A percentile compares a stretch with the other conserved stretches of the same genome.
These are phyloP conservation scores for Nylanderia fulva DNA, from an alignment of 1,140 invertebrate species.

Conservation along the genomic window DNA sequence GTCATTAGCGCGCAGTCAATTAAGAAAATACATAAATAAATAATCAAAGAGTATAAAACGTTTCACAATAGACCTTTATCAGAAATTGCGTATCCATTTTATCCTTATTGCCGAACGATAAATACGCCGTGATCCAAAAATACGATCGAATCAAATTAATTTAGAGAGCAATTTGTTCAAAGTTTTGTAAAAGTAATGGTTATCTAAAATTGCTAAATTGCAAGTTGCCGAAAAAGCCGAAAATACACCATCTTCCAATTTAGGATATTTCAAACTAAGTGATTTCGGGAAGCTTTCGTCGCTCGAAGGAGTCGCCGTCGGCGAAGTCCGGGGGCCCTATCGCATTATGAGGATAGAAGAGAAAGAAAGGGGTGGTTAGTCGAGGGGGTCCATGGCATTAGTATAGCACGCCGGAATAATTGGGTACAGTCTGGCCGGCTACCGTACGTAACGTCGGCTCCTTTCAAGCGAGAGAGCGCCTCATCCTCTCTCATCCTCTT, in stretches of 20 bases:
- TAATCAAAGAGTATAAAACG: background rate
- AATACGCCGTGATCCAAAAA: background rate
- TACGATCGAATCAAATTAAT: background rate
- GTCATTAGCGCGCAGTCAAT: background rate
- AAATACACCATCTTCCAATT: background rate
- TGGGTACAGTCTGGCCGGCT: constrained; percentile 84
- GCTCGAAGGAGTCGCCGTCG: constrained; percentile 26
- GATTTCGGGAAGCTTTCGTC: constrained; percentile 37
- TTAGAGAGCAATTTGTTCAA: background rate
- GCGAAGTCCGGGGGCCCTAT: constrained; percentile 48
- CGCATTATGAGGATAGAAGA: constrained; percentile 65
- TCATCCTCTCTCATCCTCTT: constrained; percentile 57
- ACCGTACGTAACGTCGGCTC: constrained; percentile 82
- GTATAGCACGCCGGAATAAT: constrained; percentile 85
- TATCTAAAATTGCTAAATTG: background rate
- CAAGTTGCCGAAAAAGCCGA: background rate
- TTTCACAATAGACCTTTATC: background rate
- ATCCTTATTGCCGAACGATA: background rate
- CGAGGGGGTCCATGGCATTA: constrained; percentile 78
- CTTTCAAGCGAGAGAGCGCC: constrained; percentile 75
- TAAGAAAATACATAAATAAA: constrained; percentile 19
- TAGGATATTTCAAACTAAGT: constrained; percentile 30
- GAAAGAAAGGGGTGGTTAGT: constrained; percentile 65
- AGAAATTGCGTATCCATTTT: background rate
- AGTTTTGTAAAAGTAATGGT: constrained; percentile 7